phyloP scores from a whole-genome alignment of 2,797 vertebrate species.

The Sciaenops ocellatus region DNA sequence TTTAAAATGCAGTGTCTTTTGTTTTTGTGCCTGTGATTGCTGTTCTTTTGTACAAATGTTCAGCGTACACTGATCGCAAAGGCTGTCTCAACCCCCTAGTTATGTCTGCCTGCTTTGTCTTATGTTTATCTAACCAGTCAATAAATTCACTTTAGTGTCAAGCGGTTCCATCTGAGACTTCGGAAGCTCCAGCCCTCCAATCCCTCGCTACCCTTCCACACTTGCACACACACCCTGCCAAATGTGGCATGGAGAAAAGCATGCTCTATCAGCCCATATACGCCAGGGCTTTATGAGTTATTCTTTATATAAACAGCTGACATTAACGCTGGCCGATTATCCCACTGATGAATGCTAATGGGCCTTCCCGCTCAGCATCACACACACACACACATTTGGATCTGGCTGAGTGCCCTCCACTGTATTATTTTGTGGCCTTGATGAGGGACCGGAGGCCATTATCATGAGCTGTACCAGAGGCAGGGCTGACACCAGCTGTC shows the following conservation, averaged over 20 bases:
- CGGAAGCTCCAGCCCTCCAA: conserved; percentile 18
- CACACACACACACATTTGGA: conserved; percentile 46
- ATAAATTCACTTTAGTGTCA: conserved; percentile 63
- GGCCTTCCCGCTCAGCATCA: conserved; percentile 56
- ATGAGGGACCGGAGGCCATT: conserved; percentile 66
- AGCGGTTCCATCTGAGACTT: conserved; percentile 36
- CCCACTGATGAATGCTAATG: conserved; percentile 78
- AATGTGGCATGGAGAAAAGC: conserved; percentile 46
- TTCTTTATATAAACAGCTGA: conserved; percentile 81
- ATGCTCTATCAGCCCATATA: conserved; percentile 63
- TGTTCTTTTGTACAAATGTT: conserved; percentile 14
- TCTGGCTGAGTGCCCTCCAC: conserved; percentile 67
- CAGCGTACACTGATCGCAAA: not conserved
- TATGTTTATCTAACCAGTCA: conserved; percentile 53
- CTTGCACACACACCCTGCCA: conserved; percentile 16
- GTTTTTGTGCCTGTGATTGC: not conserved
- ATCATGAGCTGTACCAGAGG: conserved; percentile 57
- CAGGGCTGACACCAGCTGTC: conserved; percentile 66
- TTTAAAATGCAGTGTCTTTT: not conserved
- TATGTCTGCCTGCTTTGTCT: conserved; percentile 17
- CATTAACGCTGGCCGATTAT: conserved; percentile 76
- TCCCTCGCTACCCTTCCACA: conserved; percentile 28
- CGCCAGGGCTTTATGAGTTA: conserved; percentile 71
- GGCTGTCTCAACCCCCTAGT: not conserved
- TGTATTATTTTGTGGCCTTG: conserved; percentile 69